Evolutionary conservation across 1,140 invertebrate genomes (phyloP), one percentile per base, ranked within the genome.

Genomic region (Drosophila eugracilis): DNA sequence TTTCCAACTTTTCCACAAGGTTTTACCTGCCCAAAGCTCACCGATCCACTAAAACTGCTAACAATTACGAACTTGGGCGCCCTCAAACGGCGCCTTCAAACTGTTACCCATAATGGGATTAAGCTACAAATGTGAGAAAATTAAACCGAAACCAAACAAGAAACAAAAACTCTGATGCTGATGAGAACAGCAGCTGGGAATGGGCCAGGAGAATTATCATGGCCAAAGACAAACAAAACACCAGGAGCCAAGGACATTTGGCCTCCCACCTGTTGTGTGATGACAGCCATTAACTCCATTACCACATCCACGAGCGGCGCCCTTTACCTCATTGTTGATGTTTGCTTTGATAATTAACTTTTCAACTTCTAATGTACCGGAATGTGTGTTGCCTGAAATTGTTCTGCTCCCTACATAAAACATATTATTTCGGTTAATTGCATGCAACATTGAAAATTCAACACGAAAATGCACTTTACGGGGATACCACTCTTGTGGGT

Each of bases 381-480:
- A 24, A 44, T 69, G 37, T 69, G 59, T 67, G 37, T 50, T 55
- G 36, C n/a, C 28, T 54, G n/a, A 53, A 63, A 63, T 42, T 48
- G 34, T 37, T 34, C 10, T n/a, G 12, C 26, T 60, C 34, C 28
- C 17, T 24, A 77, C 62, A 73, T 49, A 22, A 39, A 37, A 14
- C 62, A 45, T 58, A 81, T 60, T 80, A 65, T 34, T 42, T 70
- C 22, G 24, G 24, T 47, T 78, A 78, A 81, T 76, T 81, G 57
- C 73, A 81, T 77, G 71, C 53, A 42, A 30, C 75, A 52, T 48
- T 57, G 48, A 54, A 47, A 34, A 32, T 47, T 62, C 24, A 62
- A 84, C 79, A 84, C 28, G 65, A 39, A 67, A 84, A 79, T 85
- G 75, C 79, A 85, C 79, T 84, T 62, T 85, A 55, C 57, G 44